Conservation (phyloP, 1,140 invertebrate species). For the Nixonia krombeini region DNA sequence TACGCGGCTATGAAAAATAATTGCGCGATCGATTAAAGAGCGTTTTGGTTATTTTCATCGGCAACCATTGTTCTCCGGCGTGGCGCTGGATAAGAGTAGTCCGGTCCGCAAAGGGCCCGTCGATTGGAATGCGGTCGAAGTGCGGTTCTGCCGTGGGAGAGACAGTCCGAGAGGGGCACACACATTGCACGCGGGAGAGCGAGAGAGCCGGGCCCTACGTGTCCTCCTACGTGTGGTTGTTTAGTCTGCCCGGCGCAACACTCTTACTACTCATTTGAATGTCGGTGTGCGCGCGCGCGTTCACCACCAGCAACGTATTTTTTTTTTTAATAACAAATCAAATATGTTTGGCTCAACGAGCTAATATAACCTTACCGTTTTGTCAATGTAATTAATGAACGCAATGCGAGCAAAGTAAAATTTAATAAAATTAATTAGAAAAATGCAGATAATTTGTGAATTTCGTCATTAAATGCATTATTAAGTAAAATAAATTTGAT, state of each 20-base stretch:
- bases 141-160: conserved; percentile 57
- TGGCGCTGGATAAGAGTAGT: conserved; percentile 14
- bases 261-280: conserved; percentile 3
- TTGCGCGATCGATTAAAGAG: not conserved
- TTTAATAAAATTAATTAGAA: too few relatives aligned
- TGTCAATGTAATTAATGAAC: too few relatives aligned
- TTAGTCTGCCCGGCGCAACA: conserved; percentile 20
- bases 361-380: too few relatives aligned
- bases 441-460: too few relatives aligned
- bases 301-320: too few relatives aligned
- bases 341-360: too few relatives aligned
- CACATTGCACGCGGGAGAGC: conserved; percentile 40
- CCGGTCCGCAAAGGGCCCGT: conserved; percentile 38
- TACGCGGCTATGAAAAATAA: conserved; percentile 1
- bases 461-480: too few relatives aligned
- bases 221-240: conserved; percentile 17
- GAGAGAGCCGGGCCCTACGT: conserved; percentile 48
- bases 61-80: conserved; percentile 21
- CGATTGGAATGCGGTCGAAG: conserved; percentile 56
- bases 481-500: too few relatives aligned
- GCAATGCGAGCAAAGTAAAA: too few relatives aligned
- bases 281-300: not conserved
- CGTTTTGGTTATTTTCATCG: conserved; percentile 10
- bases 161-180: conserved; percentile 45
- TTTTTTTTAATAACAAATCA: too few relatives aligned